These are phyloP conservation scores for Trachops cirrhosus DNA, from an alignment of 2,797 vertebrate genomes.

Conservation along the genomic window DNA sequence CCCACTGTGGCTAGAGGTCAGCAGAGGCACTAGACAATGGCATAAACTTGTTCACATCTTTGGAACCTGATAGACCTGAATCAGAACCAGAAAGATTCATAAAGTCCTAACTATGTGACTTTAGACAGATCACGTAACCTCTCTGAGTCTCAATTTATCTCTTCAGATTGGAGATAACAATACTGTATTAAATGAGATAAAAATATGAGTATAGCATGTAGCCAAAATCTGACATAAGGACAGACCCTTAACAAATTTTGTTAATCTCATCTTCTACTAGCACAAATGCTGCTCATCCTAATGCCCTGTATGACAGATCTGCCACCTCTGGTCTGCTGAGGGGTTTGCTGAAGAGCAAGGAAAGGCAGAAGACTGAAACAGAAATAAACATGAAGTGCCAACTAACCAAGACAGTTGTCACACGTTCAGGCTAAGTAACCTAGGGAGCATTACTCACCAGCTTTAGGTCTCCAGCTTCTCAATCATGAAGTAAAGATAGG, in stretches of 20 bases:
- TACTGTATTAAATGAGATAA: neutral
- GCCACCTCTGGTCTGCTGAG: neutral
- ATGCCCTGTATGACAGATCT: neutral
- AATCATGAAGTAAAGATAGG: neutral
- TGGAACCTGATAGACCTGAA: neutral
- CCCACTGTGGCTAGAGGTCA: neutral
- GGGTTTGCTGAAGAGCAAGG: neutral
- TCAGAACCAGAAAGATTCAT: neutral
- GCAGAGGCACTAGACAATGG: neutral
- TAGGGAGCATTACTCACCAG: neutral
- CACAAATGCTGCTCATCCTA: neutral
- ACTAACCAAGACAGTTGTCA: neutral
- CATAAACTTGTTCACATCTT: neutral
- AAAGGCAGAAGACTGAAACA: neutral
- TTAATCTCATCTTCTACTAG: neutral
- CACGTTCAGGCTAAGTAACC: neutral
- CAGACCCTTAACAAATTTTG: neutral
- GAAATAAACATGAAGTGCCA: neutral
- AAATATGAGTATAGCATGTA: neutral
- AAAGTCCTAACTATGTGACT: neutral
- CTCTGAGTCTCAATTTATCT: neutral
- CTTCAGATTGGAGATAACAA: neutral
- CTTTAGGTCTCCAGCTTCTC: neutral
- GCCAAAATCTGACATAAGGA: neutral
- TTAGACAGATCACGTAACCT: neutral